A percentile compares a stretch with the other conserved stretches of the same genome.
Conservation (phyloP, 2,797 vertebrate species). For the Rhinichthys osculus region DNA sequence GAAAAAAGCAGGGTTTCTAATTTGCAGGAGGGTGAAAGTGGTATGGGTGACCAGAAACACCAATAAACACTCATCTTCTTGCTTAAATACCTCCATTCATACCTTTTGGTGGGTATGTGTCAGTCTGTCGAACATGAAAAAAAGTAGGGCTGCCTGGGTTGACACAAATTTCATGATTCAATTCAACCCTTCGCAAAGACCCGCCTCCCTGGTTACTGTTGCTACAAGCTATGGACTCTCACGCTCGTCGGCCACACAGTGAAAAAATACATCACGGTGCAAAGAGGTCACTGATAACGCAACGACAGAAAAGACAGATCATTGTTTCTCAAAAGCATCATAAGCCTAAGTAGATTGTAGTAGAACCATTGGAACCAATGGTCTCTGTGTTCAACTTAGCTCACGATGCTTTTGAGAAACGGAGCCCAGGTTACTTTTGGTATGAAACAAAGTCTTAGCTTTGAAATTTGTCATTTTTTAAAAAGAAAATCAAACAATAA, state of each 20-base stretch:
- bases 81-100: neutral
- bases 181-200: neutral
- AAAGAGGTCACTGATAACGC: neutral
- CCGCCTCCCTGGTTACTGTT: neutral
- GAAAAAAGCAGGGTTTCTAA: neutral
- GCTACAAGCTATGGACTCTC: neutral
- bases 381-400: neutral
- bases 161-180: neutral
- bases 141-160: neutral
- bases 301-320: neutral
- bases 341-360: too few relatives aligned
- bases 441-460: neutral
- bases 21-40: neutral
- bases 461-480: neutral
- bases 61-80: conserved; percentile 23
- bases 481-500: neutral
- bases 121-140: neutral
- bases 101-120: neutral
- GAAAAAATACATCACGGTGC: neutral
- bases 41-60: conserved; percentile 15
- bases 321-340: neutral
- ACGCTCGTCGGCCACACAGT: neutral
- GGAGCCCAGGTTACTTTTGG: neutral
- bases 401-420: neutral
- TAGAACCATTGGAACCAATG: neutral